Conservation (phyloP, 2,113 vertebrate genomes). For the Rhinolophus sinicus region DNA sequence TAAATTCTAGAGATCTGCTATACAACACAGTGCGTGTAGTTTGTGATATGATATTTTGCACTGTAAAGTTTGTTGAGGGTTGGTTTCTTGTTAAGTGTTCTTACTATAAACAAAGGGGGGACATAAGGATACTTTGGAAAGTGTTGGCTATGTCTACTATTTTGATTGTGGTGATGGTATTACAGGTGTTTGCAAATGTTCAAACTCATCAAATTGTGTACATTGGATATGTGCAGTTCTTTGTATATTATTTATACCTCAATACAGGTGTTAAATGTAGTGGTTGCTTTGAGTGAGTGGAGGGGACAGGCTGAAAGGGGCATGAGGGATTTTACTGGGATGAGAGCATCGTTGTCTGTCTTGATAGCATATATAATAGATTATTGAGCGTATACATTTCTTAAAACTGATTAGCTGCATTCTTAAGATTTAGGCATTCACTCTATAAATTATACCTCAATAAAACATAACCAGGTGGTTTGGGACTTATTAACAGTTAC, state of each 20-base stretch:
- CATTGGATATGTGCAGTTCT: background rate
- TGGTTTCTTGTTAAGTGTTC: background rate
- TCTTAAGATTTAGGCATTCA: background rate
- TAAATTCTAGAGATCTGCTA: background rate
- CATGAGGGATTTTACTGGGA: background rate
- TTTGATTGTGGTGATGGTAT: background rate
- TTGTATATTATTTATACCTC: background rate
- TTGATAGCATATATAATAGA: background rate
- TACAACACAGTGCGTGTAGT: background rate
- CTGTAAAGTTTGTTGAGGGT: background rate
- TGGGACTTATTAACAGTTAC: background rate
- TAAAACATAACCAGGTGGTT: background rate
- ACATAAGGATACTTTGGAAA: background rate
- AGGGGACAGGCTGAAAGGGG: background rate
- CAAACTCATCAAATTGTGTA: background rate
- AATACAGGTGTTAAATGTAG: background rate
- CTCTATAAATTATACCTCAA: constrained; percentile 25
- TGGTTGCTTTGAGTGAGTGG: background rate
- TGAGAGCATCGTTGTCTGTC: background rate
- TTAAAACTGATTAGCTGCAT: background rate
- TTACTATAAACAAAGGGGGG: background rate
- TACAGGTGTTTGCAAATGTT: background rate
- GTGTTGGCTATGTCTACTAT: background rate
- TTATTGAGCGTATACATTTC: background rate
- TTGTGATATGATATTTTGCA: background rate